phyloP scores from a whole-genome alignment of 2,113 vertebrate species.

The Lasiurus cinereus region DNA sequence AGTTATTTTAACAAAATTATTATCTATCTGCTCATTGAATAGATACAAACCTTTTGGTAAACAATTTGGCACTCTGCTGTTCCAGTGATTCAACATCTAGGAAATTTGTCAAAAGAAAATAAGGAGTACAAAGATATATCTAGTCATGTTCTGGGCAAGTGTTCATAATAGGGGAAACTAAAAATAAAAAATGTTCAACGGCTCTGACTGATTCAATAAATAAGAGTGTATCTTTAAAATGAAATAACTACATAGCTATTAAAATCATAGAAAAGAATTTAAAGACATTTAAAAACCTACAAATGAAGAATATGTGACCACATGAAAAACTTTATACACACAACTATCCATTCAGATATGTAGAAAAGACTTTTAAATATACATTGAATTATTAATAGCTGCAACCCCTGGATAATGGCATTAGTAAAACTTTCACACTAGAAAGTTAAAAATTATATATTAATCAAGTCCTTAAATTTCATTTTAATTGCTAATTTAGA shows the following conservation, averaged over 20 bases:
- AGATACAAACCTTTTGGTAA: neutral
- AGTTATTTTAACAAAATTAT: neutral
- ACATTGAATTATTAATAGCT: neutral
- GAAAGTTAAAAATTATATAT: conserved; percentile 5
- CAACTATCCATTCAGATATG: neutral
- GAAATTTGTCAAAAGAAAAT: conserved; percentile 31
- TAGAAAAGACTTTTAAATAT: neutral
- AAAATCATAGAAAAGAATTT: neutral
- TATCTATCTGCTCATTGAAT: neutral
- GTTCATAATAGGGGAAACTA: neutral
- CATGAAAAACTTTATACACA: neutral
- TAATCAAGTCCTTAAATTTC: neutral
- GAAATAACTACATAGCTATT: neutral
- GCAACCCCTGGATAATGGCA: neutral
- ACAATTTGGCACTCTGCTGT: neutral
- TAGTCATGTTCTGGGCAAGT: neutral
- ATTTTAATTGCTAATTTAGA: neutral
- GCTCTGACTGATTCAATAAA: neutral
- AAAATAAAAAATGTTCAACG: neutral
- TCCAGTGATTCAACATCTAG: neutral
- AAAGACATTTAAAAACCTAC: neutral
- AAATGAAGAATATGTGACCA: neutral
- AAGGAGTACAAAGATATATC: neutral
- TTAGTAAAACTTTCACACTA: neutral
- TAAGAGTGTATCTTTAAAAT: neutral